phyloP scores from a whole-genome alignment of 1,140 invertebrate species.

The Aleiodes sp. region DNA sequence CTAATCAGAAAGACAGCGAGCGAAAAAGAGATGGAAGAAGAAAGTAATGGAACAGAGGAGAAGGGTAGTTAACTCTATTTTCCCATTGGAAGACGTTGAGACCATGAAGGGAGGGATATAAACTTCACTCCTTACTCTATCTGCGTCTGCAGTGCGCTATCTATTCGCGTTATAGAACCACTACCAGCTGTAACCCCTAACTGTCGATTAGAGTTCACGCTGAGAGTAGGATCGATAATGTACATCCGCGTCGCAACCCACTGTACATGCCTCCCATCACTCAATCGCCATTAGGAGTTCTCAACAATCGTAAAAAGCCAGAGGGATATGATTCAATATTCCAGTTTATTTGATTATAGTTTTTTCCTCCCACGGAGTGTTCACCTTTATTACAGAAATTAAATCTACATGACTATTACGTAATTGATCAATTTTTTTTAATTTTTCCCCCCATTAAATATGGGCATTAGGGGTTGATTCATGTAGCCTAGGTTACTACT shows the following conservation, averaged over 20 bases:
- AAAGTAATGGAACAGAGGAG: neutral
- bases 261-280: neutral
- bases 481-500: no score
- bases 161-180: neutral
- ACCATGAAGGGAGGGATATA: neutral
- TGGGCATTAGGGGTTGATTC: no score
- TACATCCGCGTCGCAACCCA: neutral
- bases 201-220: conserved; percentile 19
- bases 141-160: no score
- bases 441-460: no score
- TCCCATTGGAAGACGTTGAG: neutral
- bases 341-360: neutral
- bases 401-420: no score
- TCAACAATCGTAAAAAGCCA: neutral
- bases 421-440: no score
- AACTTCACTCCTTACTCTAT: no score
- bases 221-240: conserved; percentile 9
- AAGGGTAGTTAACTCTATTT: neutral
- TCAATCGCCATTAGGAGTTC: neutral
- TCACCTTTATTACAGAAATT: no score
- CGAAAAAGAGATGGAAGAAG: neutral
- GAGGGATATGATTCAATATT: neutral
- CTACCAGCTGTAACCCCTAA: neutral
- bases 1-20: conserved; percentile 31
- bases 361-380: neutral